These are phyloP conservation scores for Eulemur rubriventer DNA, from an alignment of 2,797 vertebrate species.

Conservation along the genomic window DNA sequence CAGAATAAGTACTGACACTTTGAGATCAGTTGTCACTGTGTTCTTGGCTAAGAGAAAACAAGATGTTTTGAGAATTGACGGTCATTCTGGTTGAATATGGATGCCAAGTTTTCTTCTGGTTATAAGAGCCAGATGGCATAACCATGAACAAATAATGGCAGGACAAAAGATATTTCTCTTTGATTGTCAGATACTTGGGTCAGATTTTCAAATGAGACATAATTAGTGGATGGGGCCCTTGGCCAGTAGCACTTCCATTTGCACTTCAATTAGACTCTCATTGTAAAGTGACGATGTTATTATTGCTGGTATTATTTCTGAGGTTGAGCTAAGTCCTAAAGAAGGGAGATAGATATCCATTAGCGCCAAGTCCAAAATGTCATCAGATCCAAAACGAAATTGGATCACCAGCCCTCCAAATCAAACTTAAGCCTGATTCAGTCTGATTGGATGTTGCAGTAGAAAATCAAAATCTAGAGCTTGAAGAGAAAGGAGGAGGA, in stretches of 20 bases:
- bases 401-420: not conserved
- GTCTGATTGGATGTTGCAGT: not conserved
- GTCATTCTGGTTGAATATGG: slow-evolving; percentile 27
- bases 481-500: not conserved
- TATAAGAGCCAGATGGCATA: slow-evolving; percentile 50
- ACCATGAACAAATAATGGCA: slow-evolving; percentile 33
- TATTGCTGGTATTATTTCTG: slow-evolving; percentile 15
- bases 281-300: not conserved
- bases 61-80: slow-evolving; percentile 2
- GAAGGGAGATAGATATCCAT: not conserved
- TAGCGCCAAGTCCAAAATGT: not conserved
- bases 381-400: not conserved
- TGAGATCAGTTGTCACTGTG: slow-evolving; percentile 34
- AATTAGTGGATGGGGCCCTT: not conserved
- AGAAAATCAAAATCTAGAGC: not conserved
- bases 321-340: not conserved
- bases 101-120: slow-evolving; percentile 51
- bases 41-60: slow-evolving; percentile 47
- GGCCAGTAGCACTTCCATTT: not conserved
- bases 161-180: not conserved
- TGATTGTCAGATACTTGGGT: slow-evolving; percentile 46
- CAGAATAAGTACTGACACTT: not conserved
- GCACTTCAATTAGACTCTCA: not conserved
- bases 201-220: not conserved
- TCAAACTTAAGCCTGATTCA: not conserved